Percentiles rank a stretch among this genome's conserved stretches.
These are phyloP conservation scores for Euura saliciscinereae DNA, from an alignment of 1,140 invertebrate species.

Conservation along the genomic window DNA sequence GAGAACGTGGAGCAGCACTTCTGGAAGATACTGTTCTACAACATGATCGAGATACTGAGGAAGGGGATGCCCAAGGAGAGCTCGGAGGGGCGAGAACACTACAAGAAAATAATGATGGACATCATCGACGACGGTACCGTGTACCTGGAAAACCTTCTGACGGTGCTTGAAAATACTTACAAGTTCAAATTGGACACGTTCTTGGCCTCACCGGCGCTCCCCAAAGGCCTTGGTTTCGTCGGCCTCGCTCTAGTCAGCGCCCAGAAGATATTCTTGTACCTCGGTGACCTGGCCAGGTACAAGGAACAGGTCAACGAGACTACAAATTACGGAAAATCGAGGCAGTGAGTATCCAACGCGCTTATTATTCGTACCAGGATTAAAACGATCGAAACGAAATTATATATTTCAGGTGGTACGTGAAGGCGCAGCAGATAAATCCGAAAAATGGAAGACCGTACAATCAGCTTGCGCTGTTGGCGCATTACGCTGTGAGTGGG, in stretches of 20 bases:
- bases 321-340: slow-evolving; percentile 84
- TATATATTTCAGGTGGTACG: slow-evolving; percentile 75
- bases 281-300: slow-evolving; percentile 91
- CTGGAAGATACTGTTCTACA: slow-evolving; percentile 92
- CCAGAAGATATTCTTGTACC: slow-evolving; percentile 86
- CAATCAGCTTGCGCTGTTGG: slow-evolving; percentile 92
- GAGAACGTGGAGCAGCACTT: slow-evolving; percentile 90
- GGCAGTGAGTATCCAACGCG: slow-evolving; percentile 64
- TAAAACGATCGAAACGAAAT: neutral
- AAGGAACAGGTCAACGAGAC: slow-evolving; percentile 84
- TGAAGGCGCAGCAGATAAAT: slow-evolving; percentile 91
- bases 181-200: slow-evolving; percentile 73
- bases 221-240: slow-evolving; percentile 70
- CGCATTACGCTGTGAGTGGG: slow-evolving; percentile 83
- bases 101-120: slow-evolving; percentile 71
- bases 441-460: slow-evolving; percentile 95
- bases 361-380: slow-evolving; percentile 23
- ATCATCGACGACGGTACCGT: slow-evolving; percentile 81
- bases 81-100: slow-evolving; percentile 58
- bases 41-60: slow-evolving; percentile 83
- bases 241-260: slow-evolving; percentile 81
- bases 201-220: slow-evolving; percentile 56
- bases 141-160: slow-evolving; percentile 80
- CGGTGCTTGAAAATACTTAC: slow-evolving; percentile 75
- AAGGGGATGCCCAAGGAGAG: slow-evolving; percentile 67